These are phyloP conservation scores for Crossocerus cetratus DNA, from an alignment of 2,888 invertebrate genomes.

Conservation along the genomic window DNA sequence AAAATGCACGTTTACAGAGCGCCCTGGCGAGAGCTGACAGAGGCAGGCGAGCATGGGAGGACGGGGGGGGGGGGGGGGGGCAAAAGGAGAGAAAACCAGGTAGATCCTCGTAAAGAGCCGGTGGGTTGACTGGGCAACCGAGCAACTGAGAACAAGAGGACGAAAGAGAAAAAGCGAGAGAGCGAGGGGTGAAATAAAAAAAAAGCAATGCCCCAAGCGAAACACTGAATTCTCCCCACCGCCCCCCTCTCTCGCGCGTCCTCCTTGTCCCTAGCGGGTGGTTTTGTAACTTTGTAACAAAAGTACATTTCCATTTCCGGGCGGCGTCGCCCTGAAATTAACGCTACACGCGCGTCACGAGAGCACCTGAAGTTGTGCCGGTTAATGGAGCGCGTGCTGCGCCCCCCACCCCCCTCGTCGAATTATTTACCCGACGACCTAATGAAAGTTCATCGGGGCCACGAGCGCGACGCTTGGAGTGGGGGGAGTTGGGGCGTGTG, in stretches of 20 bases:
- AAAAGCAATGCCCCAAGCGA: constrained; percentile 47
- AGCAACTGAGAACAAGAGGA: no score
- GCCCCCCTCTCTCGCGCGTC: constrained; percentile 32
- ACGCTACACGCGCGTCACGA: constrained; percentile 40
- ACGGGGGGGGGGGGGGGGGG: constrained; percentile 16
- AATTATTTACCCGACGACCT: background rate
- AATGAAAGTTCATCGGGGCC: constrained; percentile 23
- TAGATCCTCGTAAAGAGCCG: background rate
- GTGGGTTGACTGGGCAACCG: constrained; percentile 11
- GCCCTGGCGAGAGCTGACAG: constrained; percentile 27
- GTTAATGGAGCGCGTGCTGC: constrained; percentile 49
- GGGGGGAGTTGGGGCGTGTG: no score
- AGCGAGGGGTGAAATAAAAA: background rate
- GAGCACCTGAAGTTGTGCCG: constrained; percentile 30
- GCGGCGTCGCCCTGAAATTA: constrained; percentile 38
- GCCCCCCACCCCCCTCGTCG: no score
- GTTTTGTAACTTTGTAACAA: constrained; percentile 60
- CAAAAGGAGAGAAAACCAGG: constrained; percentile 8
- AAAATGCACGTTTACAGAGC: constrained; percentile 61
- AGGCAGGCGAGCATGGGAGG: background rate
- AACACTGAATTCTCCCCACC: constrained; percentile 47
- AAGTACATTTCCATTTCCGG: constrained; percentile 50
- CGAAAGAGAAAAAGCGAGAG: background rate
- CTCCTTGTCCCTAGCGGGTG: constrained; percentile 51
- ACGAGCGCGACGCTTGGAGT: no score